Evolutionary conservation across 2,888 invertebrate species (phyloP).

Genomic region (Oligia latruncula): DNA sequence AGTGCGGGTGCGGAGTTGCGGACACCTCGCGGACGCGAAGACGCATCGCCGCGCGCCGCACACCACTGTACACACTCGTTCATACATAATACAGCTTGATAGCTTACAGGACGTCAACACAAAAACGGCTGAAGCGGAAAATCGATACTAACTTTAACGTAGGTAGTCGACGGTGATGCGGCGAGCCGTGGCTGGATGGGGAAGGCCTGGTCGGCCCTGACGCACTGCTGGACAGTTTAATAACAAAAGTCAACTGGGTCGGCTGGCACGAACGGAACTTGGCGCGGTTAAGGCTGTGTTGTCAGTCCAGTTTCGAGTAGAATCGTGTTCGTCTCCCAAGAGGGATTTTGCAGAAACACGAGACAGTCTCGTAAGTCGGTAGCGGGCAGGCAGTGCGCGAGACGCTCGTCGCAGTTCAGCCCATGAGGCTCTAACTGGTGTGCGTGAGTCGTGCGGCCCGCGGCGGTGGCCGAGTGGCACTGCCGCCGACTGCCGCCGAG

Average conservation of each 20-base stretch:
- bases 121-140: constrained; percentile 21
- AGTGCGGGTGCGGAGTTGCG: constrained; percentile 24
- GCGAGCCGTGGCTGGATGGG: constrained; percentile 5
- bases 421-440: constrained; percentile 79
- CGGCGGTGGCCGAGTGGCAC: constrained; percentile 72
- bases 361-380: constrained; percentile 42
- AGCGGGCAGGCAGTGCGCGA: constrained; percentile 44
- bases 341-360: constrained; percentile 70
- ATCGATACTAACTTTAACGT: constrained; percentile 61
- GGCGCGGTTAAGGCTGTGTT: constrained; percentile 9
- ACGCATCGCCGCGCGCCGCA: constrained; percentile 14
- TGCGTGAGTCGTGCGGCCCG: constrained; percentile 74
- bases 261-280: constrained; percentile 20
- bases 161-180: constrained; percentile 23
- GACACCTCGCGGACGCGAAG: neutral
- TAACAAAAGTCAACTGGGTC: constrained; percentile 17
- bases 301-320: constrained; percentile 53
- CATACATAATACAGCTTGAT: constrained; percentile 15
- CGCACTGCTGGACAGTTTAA: constrained; percentile 26
- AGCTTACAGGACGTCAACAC: constrained; percentile 30
- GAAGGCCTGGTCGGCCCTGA: constrained; percentile 5
- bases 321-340: constrained; percentile 72
- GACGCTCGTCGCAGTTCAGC: constrained; percentile 78
- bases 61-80: neutral
- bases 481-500: constrained; percentile 63